Evolutionary conservation across 1,140 invertebrate genomes (phyloP).

Genomic region (Orchestia grillus): DNA sequence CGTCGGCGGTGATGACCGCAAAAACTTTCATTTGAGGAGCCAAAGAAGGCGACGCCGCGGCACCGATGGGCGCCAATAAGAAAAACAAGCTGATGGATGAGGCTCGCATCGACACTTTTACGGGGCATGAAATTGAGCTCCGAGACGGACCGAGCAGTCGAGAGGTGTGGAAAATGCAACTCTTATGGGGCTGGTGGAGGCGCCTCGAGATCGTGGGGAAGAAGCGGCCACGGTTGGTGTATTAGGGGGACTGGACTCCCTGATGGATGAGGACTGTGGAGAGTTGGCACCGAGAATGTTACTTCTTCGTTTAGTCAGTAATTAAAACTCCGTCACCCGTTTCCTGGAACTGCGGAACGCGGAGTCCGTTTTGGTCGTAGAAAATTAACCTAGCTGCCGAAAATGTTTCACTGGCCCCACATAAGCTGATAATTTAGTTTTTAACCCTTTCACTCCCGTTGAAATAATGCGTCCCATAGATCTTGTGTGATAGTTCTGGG

Average conservation of each 20-base stretch:
- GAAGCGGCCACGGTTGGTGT: not conserved
- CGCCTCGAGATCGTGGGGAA: not conserved
- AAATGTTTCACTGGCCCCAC: no score
- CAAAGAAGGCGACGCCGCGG: not conserved
- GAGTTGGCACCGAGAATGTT: not conserved
- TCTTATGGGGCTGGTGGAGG: not conserved
- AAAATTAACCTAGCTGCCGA: no score
- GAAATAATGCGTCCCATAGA: no score
- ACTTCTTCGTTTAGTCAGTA: not conserved
- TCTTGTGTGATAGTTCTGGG: no score
- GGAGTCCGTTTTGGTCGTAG: no score
- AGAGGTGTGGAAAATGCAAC: not conserved
- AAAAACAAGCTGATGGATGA: slow-evolving; percentile 36
- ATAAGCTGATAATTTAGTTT: no score
- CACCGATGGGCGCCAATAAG: slow-evolving; percentile 35
- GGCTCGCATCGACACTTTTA: slow-evolving; percentile 40
- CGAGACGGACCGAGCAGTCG: not conserved
- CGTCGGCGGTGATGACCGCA: slow-evolving; percentile 3
- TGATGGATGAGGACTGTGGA: not conserved
- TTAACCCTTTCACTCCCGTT: no score
- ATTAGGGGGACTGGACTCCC: not conserved
- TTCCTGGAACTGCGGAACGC: no score
- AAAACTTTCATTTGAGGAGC: slow-evolving; percentile 43
- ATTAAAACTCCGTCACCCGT: not conserved
- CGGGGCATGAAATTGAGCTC: not conserved